Evolutionary conservation across 64 coral and sea anemone genomes (phyloP), one percentile per base, ranked within the genome.

Genomic region (Stylophora pistillata): DNA sequence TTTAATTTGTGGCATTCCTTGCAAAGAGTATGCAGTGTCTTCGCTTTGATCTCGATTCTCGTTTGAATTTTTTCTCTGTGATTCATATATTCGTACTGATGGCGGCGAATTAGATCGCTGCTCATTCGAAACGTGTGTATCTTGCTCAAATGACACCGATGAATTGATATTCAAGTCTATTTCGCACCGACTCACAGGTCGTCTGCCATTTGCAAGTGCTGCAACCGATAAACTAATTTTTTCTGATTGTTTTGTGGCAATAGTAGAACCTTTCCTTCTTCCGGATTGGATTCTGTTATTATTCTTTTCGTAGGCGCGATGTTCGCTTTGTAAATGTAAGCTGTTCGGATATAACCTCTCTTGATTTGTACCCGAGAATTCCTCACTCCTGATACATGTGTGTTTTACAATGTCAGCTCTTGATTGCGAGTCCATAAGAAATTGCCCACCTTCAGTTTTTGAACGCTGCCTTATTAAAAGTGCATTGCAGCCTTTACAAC

Each of bases 141-240:
- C 26, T 93, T 33, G 30, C 57, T 85, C 29, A 13, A 28, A 21
- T 82, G 68, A 74, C 30, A 84, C 29, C 37, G 18, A 34, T 66
- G 16, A 59, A 14, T 85, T 92, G 20, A 95, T 60, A 73, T 95
- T 86, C 13, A 95, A 56, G 86, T 78, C 74, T 47, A 95, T 95
- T 74, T 95, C 89, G 89, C 94, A 95, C 11, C 94, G 89, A 55
- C 94, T 95, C 28, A 95, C 74, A 26, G 94, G 94, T 81, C 92
- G 56, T 30, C 75, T 86, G 9, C 66, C 68, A 33, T 16, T 30
- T 3, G 31, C 64, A 81, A 78, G 72, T 14, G 31, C 32, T 56
- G 75, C 33, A 20, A 53, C 55, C 68, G 55, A 58, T 73, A 86
- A 73, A 27, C 56, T 25, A 2, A 30, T 54, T 21, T 14, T 87